These are phyloP conservation scores for Pachypanchax playfairii DNA, from an alignment of 2,113 vertebrate species.

Conservation along the genomic window DNA sequence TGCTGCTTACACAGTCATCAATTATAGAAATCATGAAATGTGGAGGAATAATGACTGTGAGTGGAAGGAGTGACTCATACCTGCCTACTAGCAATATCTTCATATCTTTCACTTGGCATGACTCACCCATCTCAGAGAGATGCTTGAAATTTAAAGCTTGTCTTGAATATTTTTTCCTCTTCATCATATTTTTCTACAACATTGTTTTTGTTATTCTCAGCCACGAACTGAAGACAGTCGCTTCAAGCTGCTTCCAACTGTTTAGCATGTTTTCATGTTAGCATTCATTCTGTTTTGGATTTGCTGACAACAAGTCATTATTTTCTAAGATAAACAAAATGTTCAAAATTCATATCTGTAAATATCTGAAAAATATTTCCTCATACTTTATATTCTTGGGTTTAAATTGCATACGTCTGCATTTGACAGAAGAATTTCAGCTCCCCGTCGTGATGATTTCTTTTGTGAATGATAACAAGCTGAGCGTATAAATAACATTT, in stretches of 20 bases:
- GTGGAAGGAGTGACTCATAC: slow-evolving; percentile 9
- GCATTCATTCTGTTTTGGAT: neutral
- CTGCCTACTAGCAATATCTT: neutral
- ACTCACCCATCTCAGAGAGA: slow-evolving; percentile 20
- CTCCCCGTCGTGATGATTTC: slow-evolving; percentile 3
- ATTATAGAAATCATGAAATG: slow-evolving; percentile 9
- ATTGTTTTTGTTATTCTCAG: neutral
- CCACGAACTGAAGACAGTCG: neutral
- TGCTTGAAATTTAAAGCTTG: neutral
- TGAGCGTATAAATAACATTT: neutral
- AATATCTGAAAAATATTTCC: neutral
- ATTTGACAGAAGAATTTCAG: neutral
- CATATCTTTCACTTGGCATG: slow-evolving; percentile 5
- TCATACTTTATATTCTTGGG: neutral
- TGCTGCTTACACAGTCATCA: neutral
- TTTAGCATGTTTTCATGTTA: neutral
- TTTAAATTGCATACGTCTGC: neutral
- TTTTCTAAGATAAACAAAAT: neutral
- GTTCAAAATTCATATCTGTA: neutral
- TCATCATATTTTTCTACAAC: neutral
- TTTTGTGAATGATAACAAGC: neutral
- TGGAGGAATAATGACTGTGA: slow-evolving; percentile 9
- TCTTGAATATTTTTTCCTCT: neutral
- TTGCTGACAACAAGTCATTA: neutral
- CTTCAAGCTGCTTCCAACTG: neutral